Evolutionary conservation across 1,140 invertebrate species (phyloP).

Genomic region (Tetraneura akinire): DNA sequence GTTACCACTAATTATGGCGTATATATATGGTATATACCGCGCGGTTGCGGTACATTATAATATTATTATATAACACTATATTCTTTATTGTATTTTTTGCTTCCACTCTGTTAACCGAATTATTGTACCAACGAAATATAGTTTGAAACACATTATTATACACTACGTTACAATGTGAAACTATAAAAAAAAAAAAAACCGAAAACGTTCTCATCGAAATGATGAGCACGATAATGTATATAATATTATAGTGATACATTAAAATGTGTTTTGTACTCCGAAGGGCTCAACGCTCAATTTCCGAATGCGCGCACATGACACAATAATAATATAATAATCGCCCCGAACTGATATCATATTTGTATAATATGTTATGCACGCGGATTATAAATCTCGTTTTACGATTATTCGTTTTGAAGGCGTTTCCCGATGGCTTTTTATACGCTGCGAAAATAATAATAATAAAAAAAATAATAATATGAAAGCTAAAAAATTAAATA

Average conservation of each 20-base stretch:
- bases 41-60: not conserved
- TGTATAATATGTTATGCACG: too few relatives aligned
- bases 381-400: constrained; percentile 34
- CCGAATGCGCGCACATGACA: too few relatives aligned
- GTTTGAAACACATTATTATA: not conserved
- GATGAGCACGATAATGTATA: too few relatives aligned
- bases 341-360: too few relatives aligned
- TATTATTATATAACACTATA: not conserved
- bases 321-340: too few relatives aligned
- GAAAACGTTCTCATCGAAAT: not conserved
- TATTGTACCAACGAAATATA: not conserved
- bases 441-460: too few relatives aligned
- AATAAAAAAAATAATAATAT: too few relatives aligned
- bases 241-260: too few relatives aligned
- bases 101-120: not conserved
- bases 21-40: too few relatives aligned
- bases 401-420: constrained; percentile 28
- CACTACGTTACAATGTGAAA: too few relatives aligned
- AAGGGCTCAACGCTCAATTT: not conserved
- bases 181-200: constrained; percentile 16
- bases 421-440: too few relatives aligned
- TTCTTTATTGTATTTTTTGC: not conserved
- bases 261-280: constrained; percentile 1
- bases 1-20: too few relatives aligned
- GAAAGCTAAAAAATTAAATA: not conserved